Evolutionary conservation across 2,888 invertebrate genomes (phyloP), one percentile per base, ranked within the genome.

Genomic region (Sinopyrophorus schimmeli): DNA sequence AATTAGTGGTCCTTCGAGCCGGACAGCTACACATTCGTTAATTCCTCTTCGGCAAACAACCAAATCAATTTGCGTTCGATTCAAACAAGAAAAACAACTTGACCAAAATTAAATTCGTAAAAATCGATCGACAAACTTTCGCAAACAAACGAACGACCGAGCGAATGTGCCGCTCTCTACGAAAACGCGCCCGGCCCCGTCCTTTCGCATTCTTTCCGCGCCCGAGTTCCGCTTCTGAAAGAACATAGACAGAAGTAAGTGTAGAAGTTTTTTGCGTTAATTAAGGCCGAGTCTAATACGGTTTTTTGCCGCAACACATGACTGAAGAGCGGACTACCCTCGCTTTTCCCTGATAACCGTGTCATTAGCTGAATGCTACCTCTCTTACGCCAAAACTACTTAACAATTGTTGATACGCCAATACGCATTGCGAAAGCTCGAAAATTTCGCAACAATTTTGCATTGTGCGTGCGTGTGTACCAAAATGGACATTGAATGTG

Each of bases 261-360:
- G 54, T 56, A 53, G 53, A n/a, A n/a, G 65, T 69, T 71, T 71
- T 71, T 71, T 71, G 70, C 66, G 65, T 71, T 71, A 70, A 71
- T 71, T 71, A 71, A 70, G 70, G 66, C 67, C 70, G 64, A 57
- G 62, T 70, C 69, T 70, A 70, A 70, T 71, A 71, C 65, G 62
- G 63, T 68, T 71, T 71, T 71, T 71, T 71, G 70, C 65, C 59
- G 62, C 62, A 60, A 62, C 67, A 67, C 69, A 69, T 68, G 69
- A 69, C 66, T 66, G 66, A 69, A 65, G 67, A 66, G 67, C 65
- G 68, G 67, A 68, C 67, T 68, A 69, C 59, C 63, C 61, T 55
- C 54, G 48, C 56, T 53, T 49, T 48, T 41, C 41, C n/a, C 46
- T 53, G 53, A 63, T 65, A 63, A 61, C 63, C 67, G 63, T 64